Percentiles rank a stretch among this genome's conserved stretches.
Conservation (phyloP, 2,797 vertebrate species). For the Acomys russatus region DNA sequence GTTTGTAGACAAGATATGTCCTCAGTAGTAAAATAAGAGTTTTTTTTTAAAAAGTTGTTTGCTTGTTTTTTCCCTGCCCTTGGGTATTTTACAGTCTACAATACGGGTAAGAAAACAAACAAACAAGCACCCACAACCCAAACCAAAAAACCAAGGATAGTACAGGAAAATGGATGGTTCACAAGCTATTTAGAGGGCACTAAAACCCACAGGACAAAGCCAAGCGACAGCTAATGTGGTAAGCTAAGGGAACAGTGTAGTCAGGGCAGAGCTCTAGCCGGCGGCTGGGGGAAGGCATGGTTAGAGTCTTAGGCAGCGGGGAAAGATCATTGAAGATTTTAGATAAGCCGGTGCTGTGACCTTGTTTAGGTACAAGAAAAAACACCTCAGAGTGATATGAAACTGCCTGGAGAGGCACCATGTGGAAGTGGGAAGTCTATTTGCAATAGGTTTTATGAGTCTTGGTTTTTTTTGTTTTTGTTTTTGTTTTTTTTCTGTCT, state of each 20-base stretch:
- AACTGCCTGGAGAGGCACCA: neutral
- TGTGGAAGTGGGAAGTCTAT: neutral
- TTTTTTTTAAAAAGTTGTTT: no score
- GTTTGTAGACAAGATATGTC: neutral
- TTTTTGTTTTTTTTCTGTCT: neutral
- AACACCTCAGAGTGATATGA: neutral
- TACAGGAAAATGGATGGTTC: neutral
- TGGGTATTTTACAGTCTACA: neutral
- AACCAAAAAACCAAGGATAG: neutral
- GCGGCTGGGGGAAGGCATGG: neutral
- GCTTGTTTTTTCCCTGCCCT: neutral
- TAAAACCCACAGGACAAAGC: neutral
- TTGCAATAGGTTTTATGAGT: fast-evolving
- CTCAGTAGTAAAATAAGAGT: neutral
- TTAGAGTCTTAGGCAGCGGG: neutral
- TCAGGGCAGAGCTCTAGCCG: neutral
- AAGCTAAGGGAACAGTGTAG: neutral
- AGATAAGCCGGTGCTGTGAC: neutral
- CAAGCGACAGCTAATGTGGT: neutral
- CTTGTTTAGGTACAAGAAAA: neutral
- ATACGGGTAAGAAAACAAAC: neutral
- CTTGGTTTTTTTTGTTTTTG: neutral
- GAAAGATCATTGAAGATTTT: neutral
- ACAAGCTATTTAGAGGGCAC: neutral
- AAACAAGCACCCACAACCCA: neutral